These are phyloP conservation scores for Neoascia interrupta DNA, from an alignment of 2,888 invertebrate genomes.

Conservation along the genomic window DNA sequence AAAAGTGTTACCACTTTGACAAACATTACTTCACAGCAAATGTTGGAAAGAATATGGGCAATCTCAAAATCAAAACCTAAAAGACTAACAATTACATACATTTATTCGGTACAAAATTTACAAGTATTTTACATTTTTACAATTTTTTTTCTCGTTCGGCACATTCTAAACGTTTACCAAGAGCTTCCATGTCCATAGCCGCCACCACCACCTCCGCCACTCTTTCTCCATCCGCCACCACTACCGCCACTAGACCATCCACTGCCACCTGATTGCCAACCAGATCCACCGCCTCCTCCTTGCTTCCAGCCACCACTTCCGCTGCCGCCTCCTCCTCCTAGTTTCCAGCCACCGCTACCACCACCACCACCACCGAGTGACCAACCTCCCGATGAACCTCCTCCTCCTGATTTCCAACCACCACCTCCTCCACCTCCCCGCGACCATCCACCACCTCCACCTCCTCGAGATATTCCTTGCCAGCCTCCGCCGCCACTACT, in stretches of 20 bases:
- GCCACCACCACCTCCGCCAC: conserved; percentile 67
- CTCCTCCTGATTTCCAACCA: conserved; percentile 39
- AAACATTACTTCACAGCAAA: no score
- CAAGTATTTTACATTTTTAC: conserved; percentile 57
- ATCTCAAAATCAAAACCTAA: no score
- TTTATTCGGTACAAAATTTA: conserved; percentile 38
- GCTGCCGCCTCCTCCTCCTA: conserved; percentile 44
- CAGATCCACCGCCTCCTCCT: conserved; percentile 65
- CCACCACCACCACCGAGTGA: conserved; percentile 56
- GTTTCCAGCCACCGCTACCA: conserved; percentile 62
- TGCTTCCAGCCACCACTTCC: conserved; percentile 69
- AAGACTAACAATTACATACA: no score
- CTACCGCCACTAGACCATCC: conserved; percentile 46
- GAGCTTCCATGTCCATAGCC: conserved; percentile 42
- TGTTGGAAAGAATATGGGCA: no score
- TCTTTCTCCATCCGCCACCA: conserved; percentile 63
- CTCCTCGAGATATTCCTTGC: conserved; percentile 60
- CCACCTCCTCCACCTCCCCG: conserved; percentile 65
- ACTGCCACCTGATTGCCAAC: no score
- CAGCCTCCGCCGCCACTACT: conserved; percentile 70
- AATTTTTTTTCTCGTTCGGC: conserved; percentile 50
- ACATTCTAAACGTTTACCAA: conserved; percentile 20
- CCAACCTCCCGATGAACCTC: conserved; percentile 43
- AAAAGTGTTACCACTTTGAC: no score
- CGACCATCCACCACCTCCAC: conserved; percentile 65